Base-by-base conservation (phyloP, 2,888 invertebrate species). In the Gasteruption jaculator region DNA sequence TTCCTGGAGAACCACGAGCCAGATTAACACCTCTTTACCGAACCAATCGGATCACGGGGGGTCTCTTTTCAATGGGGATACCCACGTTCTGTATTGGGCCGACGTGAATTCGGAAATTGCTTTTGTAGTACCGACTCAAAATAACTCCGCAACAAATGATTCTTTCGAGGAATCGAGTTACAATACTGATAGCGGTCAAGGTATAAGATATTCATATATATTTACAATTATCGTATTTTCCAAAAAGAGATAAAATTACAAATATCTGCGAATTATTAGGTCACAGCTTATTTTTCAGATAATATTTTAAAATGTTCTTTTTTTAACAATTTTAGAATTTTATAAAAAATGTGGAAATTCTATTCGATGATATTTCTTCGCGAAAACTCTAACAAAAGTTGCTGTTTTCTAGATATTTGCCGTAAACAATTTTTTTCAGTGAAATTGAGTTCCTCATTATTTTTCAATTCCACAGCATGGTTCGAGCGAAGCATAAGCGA, bases 71-170 rank as follows among this genome's bases (percentile, higher is more conserved):
- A 91, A 91, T 70, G 94, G 93, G 0, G 80, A 83, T 39, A 82
- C 84, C 42, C 84, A 87, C 68, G 85, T 93, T 3, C 74, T 96
- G 1, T 96, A 95, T 71, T 96, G 95, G 95, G 89, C 94, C 2
- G 95, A 96, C 71, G 88, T 91, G 0, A 86, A 85, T 34, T 87
- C 91, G 3, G 97, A 99, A 75, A 83, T 97, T 39, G 93, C 95
- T 2, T 95, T 97, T 73, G 83, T 97, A 12, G 89, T 96, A 38
- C 96, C 97, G 0, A 77, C 79, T 2, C 65, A 70, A 12, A 50
- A 51, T 12, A 56, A 53, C 14, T 39, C 51, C 4, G 33, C 52
- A 19, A 56, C 46, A 14, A 42, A 57, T 1, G 67, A 67, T 25
- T 54, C 56, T 6, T 41, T 60, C 2, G 63, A 61, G 21, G 68